phyloP scores from a whole-genome alignment of 2,888 invertebrate species.

The Himalopsyche kuldschensis region DNA sequence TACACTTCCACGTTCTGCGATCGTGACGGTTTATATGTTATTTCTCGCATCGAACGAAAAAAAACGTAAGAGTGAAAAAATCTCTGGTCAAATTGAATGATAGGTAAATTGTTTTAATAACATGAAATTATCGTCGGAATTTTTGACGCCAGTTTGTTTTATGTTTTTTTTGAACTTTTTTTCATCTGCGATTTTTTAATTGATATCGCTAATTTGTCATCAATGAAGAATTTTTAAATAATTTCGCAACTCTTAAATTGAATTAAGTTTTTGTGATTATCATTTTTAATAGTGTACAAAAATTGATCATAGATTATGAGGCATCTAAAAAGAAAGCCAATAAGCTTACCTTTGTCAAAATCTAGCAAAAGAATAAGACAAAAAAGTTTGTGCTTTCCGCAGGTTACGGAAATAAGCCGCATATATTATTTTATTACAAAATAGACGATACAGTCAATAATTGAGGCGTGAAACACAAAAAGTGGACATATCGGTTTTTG shows the following conservation, averaged over 20 bases:
- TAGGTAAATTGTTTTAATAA: constrained; percentile 32
- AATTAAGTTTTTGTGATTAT: background rate
- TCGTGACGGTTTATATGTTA: constrained; percentile 30
- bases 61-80: constrained; percentile 6
- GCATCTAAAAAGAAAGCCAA: too few species aligned
- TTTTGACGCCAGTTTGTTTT: constrained; percentile 10
- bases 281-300: too few species aligned
- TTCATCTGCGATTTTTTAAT: background rate
- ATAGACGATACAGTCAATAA: too few species aligned
- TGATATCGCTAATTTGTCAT: background rate
- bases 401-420: too few species aligned
- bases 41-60: constrained; percentile 1
- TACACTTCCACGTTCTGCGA: constrained; percentile 32
- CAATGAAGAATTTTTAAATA: background rate
- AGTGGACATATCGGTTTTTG: too few species aligned
- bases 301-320: too few species aligned
- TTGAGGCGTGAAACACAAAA: too few species aligned
- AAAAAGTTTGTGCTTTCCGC: too few species aligned
- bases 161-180: background rate
- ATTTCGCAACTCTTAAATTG: background rate
- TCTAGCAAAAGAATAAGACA: too few species aligned
- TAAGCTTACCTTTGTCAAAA: too few species aligned
- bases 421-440: too few species aligned
- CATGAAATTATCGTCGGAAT: constrained; percentile 22
- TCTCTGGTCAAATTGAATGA: constrained; percentile 25